Evolutionary conservation across 2,113 vertebrate genomes (phyloP).

Genomic region (Hippocampus zosterae): DNA sequence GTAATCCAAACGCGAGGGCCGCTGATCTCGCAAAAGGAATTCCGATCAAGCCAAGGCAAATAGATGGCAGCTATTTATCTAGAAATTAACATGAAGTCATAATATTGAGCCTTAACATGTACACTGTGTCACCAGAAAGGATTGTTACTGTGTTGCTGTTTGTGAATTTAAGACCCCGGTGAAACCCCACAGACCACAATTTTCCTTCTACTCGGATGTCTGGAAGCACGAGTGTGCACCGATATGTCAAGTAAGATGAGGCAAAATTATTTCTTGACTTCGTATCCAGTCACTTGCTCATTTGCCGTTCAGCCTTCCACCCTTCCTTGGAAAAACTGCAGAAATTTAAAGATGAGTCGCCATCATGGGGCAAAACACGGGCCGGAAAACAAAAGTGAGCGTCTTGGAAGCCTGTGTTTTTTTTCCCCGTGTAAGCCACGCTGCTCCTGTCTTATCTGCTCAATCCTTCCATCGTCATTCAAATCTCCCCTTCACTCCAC

Average conservation of each 20-base stretch:
- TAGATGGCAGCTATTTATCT: not conserved
- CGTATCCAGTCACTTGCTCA: slow-evolving; percentile 32
- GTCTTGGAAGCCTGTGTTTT: slow-evolving; percentile 57
- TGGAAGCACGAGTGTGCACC: slow-evolving; percentile 10
- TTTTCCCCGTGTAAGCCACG: slow-evolving; percentile 36
- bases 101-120: slow-evolving; percentile 1
- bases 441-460: slow-evolving; percentile 56
- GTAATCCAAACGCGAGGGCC: slow-evolving; percentile 36
- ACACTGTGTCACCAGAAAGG: not conserved
- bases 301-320: slow-evolving; percentile 36
- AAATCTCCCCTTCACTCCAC: slow-evolving; percentile 62
- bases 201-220: slow-evolving; percentile 10
- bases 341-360: slow-evolving; percentile 51
- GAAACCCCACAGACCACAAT: not conserved
- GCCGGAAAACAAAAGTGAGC: slow-evolving; percentile 44
- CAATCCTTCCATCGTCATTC: slow-evolving; percentile 67
- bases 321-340: slow-evolving; percentile 30
- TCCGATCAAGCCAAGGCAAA: slow-evolving; percentile 16
- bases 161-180: slow-evolving; percentile 6
- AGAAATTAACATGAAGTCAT: not conserved
- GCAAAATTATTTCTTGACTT: slow-evolving; percentile 22
- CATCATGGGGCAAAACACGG: slow-evolving; percentile 50
- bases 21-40: slow-evolving; percentile 16
- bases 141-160: not conserved
- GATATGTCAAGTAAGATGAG: slow-evolving; percentile 6